Conservation (phyloP, 2,113 vertebrate genomes). For the Hippocampus guttulatus region DNA sequence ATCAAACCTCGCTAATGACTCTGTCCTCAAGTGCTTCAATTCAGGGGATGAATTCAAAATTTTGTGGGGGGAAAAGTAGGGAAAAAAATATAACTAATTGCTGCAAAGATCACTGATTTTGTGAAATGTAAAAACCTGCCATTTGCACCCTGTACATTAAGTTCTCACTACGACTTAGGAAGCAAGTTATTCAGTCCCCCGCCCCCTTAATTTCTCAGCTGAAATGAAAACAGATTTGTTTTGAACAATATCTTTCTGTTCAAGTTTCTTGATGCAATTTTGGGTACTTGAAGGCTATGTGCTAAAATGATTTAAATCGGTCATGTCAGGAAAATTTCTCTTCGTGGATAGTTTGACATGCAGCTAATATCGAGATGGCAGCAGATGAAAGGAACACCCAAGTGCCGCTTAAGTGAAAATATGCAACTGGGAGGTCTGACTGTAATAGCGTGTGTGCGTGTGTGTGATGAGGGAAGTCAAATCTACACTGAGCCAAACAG, state of each 20-base stretch:
- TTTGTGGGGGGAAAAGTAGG: neutral
- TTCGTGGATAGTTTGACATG: slow-evolving; percentile 58
- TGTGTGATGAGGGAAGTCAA: slow-evolving; percentile 32
- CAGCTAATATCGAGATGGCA: slow-evolving; percentile 55
- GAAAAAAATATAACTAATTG: neutral
- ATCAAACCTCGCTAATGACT: too few relatives aligned
- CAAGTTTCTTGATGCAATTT: slow-evolving; percentile 35
- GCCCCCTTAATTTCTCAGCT: slow-evolving; percentile 21
- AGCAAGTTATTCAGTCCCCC: neutral
- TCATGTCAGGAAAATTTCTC: slow-evolving; percentile 47
- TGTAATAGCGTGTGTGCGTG: slow-evolving; percentile 15
- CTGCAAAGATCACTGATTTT: neutral
- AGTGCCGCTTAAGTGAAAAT: slow-evolving; percentile 48
- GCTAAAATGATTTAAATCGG: slow-evolving; percentile 33
- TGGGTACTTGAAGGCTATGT: neutral
- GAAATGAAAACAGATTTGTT: slow-evolving; percentile 37
- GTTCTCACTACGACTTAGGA: slow-evolving; percentile 24
- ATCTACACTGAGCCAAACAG: slow-evolving; percentile 67
- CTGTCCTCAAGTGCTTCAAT: neutral
- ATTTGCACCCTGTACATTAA: slow-evolving; percentile 11
- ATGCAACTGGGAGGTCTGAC: slow-evolving; percentile 60
- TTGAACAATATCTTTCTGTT: neutral
- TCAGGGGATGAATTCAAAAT: too few relatives aligned
- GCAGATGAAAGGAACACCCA: slow-evolving; percentile 40
- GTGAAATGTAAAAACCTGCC: slow-evolving; percentile 18